phyloP scores from a whole-genome alignment of 2,888 invertebrate species.

The Germaria angustata region DNA sequence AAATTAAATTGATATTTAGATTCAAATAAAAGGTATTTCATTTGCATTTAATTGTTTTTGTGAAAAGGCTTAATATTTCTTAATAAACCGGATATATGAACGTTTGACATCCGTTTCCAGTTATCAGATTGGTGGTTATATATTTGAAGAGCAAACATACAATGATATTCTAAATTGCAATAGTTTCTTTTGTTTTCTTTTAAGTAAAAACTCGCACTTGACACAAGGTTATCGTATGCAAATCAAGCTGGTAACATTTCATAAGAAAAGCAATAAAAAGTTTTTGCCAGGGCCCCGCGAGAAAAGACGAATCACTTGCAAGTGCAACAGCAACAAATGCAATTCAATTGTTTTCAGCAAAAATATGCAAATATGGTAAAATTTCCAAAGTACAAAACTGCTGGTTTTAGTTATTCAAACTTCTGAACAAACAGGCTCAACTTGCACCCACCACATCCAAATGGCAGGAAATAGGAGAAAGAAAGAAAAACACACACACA shows the following conservation, averaged over 20 bases:
- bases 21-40: no score
- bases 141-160: not conserved
- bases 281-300: not conserved
- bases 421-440: constrained; percentile 10
- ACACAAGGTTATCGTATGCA: constrained; percentile 49
- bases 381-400: constrained; percentile 14
- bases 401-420: not conserved
- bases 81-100: not conserved
- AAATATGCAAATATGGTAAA: constrained; percentile 22
- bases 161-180: not conserved
- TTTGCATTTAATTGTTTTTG: no score
- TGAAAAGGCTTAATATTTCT: no score
- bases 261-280: not conserved
- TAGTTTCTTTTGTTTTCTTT: not conserved
- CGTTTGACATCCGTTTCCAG: not conserved
- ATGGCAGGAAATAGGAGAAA: not conserved
- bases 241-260: constrained; percentile 6
- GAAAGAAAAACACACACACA: not conserved
- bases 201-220: constrained; percentile 22
- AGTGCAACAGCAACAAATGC: constrained; percentile 25
- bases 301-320: constrained; percentile 27
- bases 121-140: not conserved
- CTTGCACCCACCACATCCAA: not conserved
- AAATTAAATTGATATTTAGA: no score
- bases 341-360: constrained; percentile 5